Evolutionary conservation across 2,113 vertebrate species (phyloP).

Genomic region (Lophius piscatorius): DNA sequence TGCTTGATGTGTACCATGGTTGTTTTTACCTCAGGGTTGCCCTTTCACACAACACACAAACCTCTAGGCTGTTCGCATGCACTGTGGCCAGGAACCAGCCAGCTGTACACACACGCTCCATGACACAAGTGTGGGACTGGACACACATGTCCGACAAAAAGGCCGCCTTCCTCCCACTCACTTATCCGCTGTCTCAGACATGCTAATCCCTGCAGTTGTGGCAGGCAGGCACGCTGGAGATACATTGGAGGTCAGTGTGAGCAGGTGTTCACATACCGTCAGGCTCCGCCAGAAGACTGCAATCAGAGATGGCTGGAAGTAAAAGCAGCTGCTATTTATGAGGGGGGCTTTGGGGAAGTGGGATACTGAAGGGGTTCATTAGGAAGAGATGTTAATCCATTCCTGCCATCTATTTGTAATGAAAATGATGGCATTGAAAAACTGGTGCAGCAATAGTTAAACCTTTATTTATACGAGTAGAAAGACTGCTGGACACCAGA

Average conservation of each 20-base stretch:
- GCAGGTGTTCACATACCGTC: conserved; percentile 66
- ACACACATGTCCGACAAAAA: conserved; percentile 44
- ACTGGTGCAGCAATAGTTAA: neutral
- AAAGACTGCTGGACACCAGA: too few relatives aligned
- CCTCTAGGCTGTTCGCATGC: conserved; percentile 22
- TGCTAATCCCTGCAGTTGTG: conserved; percentile 69
- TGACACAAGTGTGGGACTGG: conserved; percentile 47
- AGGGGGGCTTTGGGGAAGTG: conserved; percentile 5
- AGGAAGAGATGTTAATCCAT: conserved; percentile 26
- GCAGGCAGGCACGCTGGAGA: conserved; percentile 40
- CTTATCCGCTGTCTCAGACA: conserved; percentile 64
- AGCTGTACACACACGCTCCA: conserved; percentile 54
- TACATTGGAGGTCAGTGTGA: conserved; percentile 60
- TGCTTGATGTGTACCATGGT: neutral
- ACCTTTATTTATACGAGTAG: too few relatives aligned
- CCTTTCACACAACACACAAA: conserved; percentile 13
- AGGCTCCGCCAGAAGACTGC: conserved; percentile 46
- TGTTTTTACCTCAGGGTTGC: conserved; percentile 5
- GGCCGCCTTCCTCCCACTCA: conserved; percentile 29
- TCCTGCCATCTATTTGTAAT: conserved; percentile 59
- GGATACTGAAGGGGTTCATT: neutral
- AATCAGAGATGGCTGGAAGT: conserved; percentile 65
- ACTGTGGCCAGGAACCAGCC: conserved; percentile 33
- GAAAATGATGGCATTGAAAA: neutral
- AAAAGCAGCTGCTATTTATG: conserved; percentile 70